Evolutionary conservation across 2,797 vertebrate species (phyloP).

Genomic region (Nannoperca obscura): DNA sequence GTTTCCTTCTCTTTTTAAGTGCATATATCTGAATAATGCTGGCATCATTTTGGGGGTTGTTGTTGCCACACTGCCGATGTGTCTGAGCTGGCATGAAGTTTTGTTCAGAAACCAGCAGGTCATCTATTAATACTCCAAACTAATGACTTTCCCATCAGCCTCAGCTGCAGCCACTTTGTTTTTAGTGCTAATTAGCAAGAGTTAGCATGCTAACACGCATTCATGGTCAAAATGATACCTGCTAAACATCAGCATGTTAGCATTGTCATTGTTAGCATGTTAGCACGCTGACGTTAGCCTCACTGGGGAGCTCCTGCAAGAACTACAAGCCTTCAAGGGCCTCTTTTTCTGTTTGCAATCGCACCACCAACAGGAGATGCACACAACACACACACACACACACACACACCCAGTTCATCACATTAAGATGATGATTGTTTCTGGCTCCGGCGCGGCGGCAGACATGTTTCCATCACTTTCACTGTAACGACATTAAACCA

Average conservation of each 20-base stretch:
- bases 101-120: too few relatives aligned
- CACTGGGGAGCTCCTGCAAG: too few relatives aligned
- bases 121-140: too few relatives aligned
- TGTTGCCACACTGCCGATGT: neutral
- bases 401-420: conserved; percentile 1
- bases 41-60: neutral
- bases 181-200: too few relatives aligned
- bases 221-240: too few relatives aligned
- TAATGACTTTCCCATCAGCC: too few relatives aligned
- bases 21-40: neutral
- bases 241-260: neutral
- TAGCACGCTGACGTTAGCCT: neutral
- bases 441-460: conserved; percentile 14
- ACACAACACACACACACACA: neutral
- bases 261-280: neutral
- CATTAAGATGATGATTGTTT: conserved; percentile 32
- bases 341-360: too few relatives aligned
- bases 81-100: neutral
- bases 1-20: neutral
- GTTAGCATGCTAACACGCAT: too few relatives aligned
- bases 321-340: too few relatives aligned
- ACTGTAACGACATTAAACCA: conserved; percentile 54
- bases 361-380: too few relatives aligned
- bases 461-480: conserved; percentile 61
- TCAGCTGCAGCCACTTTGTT: too few relatives aligned